Base-by-base conservation (phyloP, 2,888 invertebrate genomes). In the Sinelater perroti region DNA sequence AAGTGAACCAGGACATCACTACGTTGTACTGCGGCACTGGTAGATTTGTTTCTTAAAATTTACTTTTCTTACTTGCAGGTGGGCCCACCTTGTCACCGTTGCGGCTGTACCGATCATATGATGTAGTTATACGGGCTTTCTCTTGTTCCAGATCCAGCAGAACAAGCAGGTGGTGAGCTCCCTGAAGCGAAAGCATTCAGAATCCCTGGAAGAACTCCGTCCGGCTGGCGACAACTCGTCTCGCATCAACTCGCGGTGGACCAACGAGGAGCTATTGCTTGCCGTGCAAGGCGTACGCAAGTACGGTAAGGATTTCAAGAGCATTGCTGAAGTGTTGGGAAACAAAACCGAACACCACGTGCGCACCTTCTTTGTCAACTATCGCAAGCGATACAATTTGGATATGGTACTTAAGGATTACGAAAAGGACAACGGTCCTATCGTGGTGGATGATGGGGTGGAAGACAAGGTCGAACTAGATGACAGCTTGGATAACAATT, bases 341-440 rank as follows among this genome's bases (percentile, higher is more conserved):
- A 97, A 95, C 46, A 97, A 97, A 82, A 95, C 93, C 1, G 97
- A 96, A 78, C 88, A 90, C 44, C 96, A 97, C 75, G 85, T 97
- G 36, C 88, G 95, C 63, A 89, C 90, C 42, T 97, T 97, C 80
- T 97, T 93, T 79, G 86, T 92, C 5, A 95, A 93, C 74, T 93
- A 97, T 79, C 87, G 95, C 40, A 88, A 93, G 67, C 87, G 93
- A 54, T 95, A 91, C 79, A 93, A 93, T 79, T 81, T 97, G 65
- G 96, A 97, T 77, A 86, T 86, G 11, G 87, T 93, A 26, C 80
- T 96, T 45, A 88, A 90, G 70, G 95, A 96, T 71, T 91, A 88
- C 77, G 93, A 93, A 73, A 88, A 88, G 20, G 91, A 91, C 68
- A 86, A 87, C 66, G 89, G 87, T 3, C 86, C 74, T 3, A 64